Conservation (phyloP, 2,888 invertebrate species). For the Netelia melanura region DNA sequence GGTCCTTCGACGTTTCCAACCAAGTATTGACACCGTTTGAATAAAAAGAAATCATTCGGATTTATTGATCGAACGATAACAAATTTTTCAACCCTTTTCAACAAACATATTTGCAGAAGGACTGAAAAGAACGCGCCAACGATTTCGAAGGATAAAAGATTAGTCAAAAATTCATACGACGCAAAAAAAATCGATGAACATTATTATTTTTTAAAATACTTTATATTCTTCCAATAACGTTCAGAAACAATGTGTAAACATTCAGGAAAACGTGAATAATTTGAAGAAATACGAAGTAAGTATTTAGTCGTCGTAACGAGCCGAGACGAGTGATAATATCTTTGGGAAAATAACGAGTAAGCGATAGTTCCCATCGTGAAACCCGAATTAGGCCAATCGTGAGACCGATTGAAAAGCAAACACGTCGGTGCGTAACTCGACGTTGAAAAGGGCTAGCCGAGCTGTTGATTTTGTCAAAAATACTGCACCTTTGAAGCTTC, state of each 20-base stretch:
- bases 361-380: not conserved
- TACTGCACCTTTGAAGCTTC: not conserved
- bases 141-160: too few relatives aligned
- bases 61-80: not conserved
- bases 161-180: too few relatives aligned
- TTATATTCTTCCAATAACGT: too few relatives aligned
- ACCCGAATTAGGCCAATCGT: slow-evolving; percentile 22
- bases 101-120: not conserved
- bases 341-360: slow-evolving; percentile 8
- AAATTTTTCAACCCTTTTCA: not conserved
- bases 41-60: not conserved
- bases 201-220: too few relatives aligned
- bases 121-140: too few relatives aligned
- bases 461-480: not conserved
- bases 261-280: not conserved
- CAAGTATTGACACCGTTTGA: not conserved
- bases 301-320: not conserved
- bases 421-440: slow-evolving; percentile 10
- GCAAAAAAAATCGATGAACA: too few relatives aligned
- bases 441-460: slow-evolving; percentile 11
- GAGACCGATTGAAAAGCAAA: slow-evolving; percentile 33
- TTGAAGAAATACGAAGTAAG: not conserved
- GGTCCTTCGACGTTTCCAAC: slow-evolving; percentile 1
- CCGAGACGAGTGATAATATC: not conserved
- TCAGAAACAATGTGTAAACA: too few relatives aligned